Conservation (phyloP, 2,113 vertebrate species). For the Oriolus oriolus region DNA sequence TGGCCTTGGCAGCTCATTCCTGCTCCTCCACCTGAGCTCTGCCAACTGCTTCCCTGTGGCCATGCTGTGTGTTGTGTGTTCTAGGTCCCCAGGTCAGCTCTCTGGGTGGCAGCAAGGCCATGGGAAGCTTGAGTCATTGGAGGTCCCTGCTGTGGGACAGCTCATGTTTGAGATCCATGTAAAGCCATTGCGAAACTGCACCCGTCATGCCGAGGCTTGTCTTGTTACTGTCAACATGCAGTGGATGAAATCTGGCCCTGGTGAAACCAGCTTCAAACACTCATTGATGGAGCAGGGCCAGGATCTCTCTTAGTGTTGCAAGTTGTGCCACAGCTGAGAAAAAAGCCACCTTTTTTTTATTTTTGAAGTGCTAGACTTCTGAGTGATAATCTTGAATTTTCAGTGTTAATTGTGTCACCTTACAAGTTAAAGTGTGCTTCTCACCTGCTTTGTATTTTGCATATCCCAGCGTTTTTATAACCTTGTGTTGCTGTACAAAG, state of each 20-base stretch:
- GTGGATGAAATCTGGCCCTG: not conserved
- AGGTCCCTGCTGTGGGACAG: not conserved
- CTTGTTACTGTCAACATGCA: not conserved
- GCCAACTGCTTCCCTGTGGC: not conserved
- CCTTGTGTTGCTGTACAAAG: not conserved
- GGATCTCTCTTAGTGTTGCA: not conserved
- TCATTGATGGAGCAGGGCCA: not conserved
- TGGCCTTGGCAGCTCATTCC: not conserved
- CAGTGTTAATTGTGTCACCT: not conserved
- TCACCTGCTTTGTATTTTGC: slow-evolving; percentile 10
- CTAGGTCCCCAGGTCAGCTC: accelerated
- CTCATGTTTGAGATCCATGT: not conserved
- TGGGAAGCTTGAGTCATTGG: not conserved
- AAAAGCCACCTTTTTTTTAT: not conserved
- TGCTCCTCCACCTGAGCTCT: not conserved
- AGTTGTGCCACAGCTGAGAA: not conserved
- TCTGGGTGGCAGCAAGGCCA: not conserved
- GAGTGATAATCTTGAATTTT: not conserved
- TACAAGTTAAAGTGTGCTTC: not conserved
- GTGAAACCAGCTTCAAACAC: not conserved
- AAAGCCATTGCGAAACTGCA: not conserved
- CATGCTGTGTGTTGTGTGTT: accelerated
- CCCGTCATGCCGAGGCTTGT: not conserved
- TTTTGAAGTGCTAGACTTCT: not conserved
- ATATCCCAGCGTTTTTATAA: not conserved